Conservation (phyloP, 2,113 vertebrate genomes). For the Oryzias javanicus region DNA sequence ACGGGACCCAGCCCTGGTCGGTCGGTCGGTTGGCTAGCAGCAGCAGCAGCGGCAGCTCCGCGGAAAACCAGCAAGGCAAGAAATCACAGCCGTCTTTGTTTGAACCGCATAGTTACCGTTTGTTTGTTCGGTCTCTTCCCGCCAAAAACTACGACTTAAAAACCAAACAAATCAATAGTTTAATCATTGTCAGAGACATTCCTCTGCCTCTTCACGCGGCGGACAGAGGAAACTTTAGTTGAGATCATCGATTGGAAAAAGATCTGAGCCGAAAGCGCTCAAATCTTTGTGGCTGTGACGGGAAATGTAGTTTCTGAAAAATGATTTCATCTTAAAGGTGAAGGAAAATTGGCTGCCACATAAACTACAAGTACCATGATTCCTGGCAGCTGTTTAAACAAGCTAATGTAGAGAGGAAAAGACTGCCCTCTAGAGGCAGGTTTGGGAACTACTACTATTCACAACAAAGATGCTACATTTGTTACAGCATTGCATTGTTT, state of each 20-base stretch:
- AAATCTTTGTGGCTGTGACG: conserved; percentile 16
- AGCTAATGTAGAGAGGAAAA: not conserved
- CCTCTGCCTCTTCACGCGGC: conserved; percentile 31
- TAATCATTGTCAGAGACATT: conserved; percentile 46
- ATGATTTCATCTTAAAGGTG: accelerated
- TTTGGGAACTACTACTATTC: conserved; percentile 6
- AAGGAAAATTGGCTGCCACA: accelerated
- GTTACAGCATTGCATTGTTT: too few species aligned
- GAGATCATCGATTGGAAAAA: conserved; percentile 78
- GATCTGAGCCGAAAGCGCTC: conserved; percentile 41
- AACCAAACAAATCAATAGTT: conserved; percentile 7
- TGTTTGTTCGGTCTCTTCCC: not conserved
- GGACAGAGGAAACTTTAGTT: conserved; percentile 65
- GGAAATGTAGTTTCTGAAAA: conserved; percentile 72
- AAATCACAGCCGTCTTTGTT: conserved; percentile 64
- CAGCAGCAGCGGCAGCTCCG: conserved; percentile 33
- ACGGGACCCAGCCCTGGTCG: conserved; percentile 63
- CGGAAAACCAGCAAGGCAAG: conserved; percentile 29
- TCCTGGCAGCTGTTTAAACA: conserved; percentile 30
- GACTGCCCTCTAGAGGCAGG: conserved; percentile 51
- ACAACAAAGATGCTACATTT: not conserved
- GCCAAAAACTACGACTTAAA: conserved; percentile 5
- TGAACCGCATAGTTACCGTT: conserved; percentile 55
- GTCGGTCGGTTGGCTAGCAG: not conserved
- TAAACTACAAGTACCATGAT: conserved; percentile 60